Conservation (phyloP, 2,888 invertebrate species). For the Slavum lentiscoides region DNA sequence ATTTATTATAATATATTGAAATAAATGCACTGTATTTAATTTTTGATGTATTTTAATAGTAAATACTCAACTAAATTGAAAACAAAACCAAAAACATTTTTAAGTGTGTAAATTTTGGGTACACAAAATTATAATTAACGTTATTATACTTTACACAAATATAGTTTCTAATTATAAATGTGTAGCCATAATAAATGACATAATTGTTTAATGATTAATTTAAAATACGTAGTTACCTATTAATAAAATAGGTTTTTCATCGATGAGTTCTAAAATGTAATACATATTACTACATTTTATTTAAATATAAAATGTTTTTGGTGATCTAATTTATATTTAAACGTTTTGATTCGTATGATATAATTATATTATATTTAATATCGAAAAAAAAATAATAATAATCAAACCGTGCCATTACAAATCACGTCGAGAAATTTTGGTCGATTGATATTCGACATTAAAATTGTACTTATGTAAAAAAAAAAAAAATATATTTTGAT, state of each 20-base stretch:
- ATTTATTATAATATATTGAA: background rate
- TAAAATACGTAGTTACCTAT: background rate
- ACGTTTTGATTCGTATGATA: no score
- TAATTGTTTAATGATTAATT: background rate
- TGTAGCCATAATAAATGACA: background rate
- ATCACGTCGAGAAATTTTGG: no score
- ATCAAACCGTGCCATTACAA: no score
- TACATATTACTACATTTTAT: background rate
- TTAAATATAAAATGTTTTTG: no score
- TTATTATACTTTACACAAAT: background rate
- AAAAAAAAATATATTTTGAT: background rate
- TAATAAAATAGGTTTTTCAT: background rate
- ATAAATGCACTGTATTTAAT: slow-evolving; percentile 5
- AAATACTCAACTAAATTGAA: slow-evolving; percentile 2
- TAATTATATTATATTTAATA: no score
- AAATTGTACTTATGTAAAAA: background rate
- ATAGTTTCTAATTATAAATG: background rate
- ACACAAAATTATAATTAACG: background rate
- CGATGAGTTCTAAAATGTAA: slow-evolving; percentile 1
- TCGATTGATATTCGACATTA: background rate
- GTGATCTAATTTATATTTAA: no score
- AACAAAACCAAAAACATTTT: background rate
- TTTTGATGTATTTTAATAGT: background rate
- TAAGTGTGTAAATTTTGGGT: background rate
- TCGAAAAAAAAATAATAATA: no score